A percentile compares a stretch with the other conserved stretches of the same genome.
Evolutionary conservation across 2,888 invertebrate genomes (phyloP).

Genomic region (Tridacna gigas): DNA sequence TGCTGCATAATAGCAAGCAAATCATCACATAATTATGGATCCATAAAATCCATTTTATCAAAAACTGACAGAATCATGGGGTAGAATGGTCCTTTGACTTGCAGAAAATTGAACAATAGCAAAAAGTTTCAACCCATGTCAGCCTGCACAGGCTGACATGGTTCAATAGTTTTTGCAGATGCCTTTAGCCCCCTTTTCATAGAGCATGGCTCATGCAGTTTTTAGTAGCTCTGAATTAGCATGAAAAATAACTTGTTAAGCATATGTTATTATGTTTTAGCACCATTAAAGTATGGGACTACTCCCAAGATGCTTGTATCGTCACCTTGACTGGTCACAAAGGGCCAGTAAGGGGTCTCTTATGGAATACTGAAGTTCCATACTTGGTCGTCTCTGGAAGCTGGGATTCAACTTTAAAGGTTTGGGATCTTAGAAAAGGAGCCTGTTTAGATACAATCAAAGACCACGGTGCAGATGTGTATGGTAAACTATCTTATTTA

Average conservation of each 20-base stretch:
- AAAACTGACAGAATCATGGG: too few relatives aligned
- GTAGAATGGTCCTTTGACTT: too few relatives aligned
- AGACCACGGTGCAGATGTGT: slow-evolving; percentile 86
- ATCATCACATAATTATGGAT: too few relatives aligned
- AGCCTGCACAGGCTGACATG: too few relatives aligned
- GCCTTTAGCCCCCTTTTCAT: too few relatives aligned
- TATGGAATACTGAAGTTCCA: slow-evolving; percentile 85
- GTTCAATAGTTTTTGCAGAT: too few relatives aligned
- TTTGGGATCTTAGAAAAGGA: slow-evolving; percentile 85
- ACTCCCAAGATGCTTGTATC: slow-evolving; percentile 83
- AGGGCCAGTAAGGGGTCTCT: slow-evolving; percentile 84
- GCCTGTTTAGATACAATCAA: slow-evolving; percentile 83
- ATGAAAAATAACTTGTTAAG: background rate
- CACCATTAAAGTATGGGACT: slow-evolving; percentile 84
- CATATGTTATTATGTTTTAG: slow-evolving; percentile 57
- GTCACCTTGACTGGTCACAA: slow-evolving; percentile 83
- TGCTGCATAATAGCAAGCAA: too few relatives aligned
- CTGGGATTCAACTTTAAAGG: slow-evolving; percentile 85
- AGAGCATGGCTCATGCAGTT: too few relatives aligned
- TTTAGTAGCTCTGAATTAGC: too few relatives aligned
- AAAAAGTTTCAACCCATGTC: too few relatives aligned
- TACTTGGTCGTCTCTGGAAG: slow-evolving; percentile 85
- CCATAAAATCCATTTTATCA: too few relatives aligned
- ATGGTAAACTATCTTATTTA: slow-evolving; percentile 79
- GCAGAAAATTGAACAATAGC: too few relatives aligned